Evolutionary conservation across 2,888 invertebrate species (phyloP).

Genomic region (Epiblema foenella): DNA sequence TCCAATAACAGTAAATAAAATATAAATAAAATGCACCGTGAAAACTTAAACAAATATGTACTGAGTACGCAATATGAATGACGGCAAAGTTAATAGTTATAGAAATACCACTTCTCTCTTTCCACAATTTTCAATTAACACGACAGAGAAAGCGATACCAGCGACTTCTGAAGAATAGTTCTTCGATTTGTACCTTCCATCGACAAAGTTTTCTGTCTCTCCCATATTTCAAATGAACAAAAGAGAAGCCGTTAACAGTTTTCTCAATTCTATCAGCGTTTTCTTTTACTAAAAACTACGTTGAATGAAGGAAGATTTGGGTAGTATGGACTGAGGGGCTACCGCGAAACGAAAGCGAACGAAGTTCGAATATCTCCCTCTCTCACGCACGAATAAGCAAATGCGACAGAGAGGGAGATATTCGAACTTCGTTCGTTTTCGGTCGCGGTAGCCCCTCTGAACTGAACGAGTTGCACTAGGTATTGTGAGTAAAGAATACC

Average conservation of each 20-base stretch:
- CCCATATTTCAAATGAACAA: neutral
- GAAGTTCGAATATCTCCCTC: too few relatives aligned
- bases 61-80: neutral
- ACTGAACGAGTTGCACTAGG: too few relatives aligned
- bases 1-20: too few relatives aligned
- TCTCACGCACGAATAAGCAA: too few relatives aligned
- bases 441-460: too few relatives aligned
- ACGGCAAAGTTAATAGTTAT: conserved; percentile 20
- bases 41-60: neutral
- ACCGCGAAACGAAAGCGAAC: too few relatives aligned
- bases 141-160: conserved; percentile 11
- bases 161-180: neutral
- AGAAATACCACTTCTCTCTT: conserved; percentile 4
- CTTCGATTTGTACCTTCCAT: neutral
- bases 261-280: conserved; percentile 5
- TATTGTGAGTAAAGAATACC: conserved; percentile 19
- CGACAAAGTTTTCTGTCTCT: conserved; percentile 16
- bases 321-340: neutral
- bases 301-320: neutral
- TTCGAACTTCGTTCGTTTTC: too few relatives aligned
- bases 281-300: conserved; percentile 9
- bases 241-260: neutral
- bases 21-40: neutral
- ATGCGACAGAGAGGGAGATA: too few relatives aligned
- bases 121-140: neutral